A percentile compares a stretch with the other conserved stretches of the same genome.
Conservation (phyloP, 2,113 vertebrate species). For the Hippotragus niger region DNA sequence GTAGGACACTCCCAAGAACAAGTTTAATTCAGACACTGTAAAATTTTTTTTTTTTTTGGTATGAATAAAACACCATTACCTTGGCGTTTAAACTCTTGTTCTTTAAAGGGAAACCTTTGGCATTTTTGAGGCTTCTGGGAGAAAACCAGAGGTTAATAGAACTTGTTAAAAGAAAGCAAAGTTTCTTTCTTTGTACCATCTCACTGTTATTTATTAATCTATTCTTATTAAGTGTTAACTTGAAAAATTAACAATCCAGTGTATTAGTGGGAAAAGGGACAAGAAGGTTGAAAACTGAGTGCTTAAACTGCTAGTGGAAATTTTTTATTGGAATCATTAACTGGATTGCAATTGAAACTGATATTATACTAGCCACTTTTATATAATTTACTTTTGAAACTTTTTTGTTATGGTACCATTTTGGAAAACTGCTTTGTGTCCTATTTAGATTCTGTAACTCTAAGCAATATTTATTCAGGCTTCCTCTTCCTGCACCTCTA, state of each 20-base stretch:
- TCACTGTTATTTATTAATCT: conserved; percentile 85
- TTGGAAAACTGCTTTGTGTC: neutral
- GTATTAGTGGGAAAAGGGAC: conserved; percentile 66
- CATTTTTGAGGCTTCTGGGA: conserved; percentile 62
- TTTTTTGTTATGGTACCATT: neutral
- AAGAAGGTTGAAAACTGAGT: conserved; percentile 65
- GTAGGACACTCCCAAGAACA: neutral
- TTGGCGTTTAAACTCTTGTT: conserved; percentile 50
- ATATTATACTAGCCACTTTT: conserved; percentile 51
- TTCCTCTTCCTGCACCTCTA: neutral
- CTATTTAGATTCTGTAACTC: neutral
- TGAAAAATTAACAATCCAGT: conserved; percentile 72
- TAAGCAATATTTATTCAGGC: neutral
- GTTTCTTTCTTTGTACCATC: conserved; percentile 52
- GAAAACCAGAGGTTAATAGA: conserved; percentile 75
- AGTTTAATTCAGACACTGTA: neutral
- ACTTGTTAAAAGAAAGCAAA: conserved; percentile 75
- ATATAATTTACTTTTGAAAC: neutral
- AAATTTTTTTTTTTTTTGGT: neutral
- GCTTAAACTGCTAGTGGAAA: conserved; percentile 54
- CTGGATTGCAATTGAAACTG: conserved; percentile 55
- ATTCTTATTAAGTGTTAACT: conserved; percentile 83
- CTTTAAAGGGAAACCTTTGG: conserved; percentile 54
- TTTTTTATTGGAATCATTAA: conserved; percentile 79
- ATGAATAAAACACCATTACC: neutral